Percentiles rank a stretch among this genome's conserved stretches.
These are phyloP conservation scores for Notamacropus eugenii DNA, from an alignment of 2,797 vertebrate species.

Conservation along the genomic window DNA sequence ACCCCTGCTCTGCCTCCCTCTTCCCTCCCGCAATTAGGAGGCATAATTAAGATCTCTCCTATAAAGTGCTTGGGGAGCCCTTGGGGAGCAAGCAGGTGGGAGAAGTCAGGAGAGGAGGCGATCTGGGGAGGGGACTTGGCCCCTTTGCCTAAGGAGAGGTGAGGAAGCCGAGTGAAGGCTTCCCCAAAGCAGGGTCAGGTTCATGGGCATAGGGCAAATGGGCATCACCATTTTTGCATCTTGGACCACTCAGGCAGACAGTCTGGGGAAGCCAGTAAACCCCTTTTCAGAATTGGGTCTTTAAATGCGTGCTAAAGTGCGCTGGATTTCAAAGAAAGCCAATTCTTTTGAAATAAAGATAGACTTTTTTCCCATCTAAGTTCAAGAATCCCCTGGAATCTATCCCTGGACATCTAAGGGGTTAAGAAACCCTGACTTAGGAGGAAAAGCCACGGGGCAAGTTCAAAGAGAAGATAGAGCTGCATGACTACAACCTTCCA, in stretches of 20 bases:
- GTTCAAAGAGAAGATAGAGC: background rate
- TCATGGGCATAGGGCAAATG: background rate
- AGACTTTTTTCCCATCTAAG: background rate
- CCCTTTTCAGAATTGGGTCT: background rate
- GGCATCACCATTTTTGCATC: background rate
- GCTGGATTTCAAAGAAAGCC: background rate
- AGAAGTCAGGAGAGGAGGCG: background rate
- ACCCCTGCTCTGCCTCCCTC: background rate
- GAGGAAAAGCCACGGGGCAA: background rate
- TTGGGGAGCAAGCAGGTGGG: background rate
- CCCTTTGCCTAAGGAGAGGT: background rate
- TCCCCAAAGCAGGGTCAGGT: too few species aligned
- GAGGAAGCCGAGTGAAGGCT: too few species aligned
- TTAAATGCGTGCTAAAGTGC: background rate
- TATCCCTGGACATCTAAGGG: background rate
- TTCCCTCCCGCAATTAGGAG: background rate
- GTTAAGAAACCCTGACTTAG: background rate
- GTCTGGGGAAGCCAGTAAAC: background rate
- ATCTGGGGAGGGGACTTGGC: background rate
- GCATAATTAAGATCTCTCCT: too few species aligned
- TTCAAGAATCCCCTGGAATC: background rate
- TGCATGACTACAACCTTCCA: background rate
- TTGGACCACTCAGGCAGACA: too few species aligned
- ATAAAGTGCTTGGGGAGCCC: background rate
- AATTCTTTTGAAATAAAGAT: background rate